phyloP scores from a whole-genome alignment of 2,113 vertebrate species.

The Hemibagrus wyckioides region DNA sequence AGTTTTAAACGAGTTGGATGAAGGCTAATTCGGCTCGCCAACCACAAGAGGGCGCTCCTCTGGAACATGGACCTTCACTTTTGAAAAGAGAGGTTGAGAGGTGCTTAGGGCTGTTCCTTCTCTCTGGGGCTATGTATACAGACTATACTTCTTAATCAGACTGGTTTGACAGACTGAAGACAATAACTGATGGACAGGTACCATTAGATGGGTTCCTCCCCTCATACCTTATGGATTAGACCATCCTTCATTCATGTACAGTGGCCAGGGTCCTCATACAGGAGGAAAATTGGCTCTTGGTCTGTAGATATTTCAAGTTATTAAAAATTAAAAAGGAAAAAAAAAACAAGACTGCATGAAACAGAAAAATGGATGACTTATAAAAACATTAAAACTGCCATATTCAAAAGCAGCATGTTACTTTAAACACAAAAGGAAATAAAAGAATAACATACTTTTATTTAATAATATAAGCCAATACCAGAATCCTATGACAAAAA shows the following conservation, averaged over 20 bases:
- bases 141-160: conserved; percentile 53
- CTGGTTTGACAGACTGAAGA: conserved; percentile 54
- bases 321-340: neutral
- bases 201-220: conserved; percentile 36
- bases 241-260: conserved; percentile 40
- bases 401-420: conserved; percentile 82
- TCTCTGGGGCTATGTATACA: conserved; percentile 56
- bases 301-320: conserved; percentile 87
- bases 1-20: conserved; percentile 79
- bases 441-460: conserved; percentile 70
- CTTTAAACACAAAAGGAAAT: conserved; percentile 68
- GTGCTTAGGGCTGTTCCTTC: conserved; percentile 61
- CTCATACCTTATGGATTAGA: conserved; percentile 42
- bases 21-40: conserved; percentile 58
- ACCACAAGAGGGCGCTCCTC: conserved; percentile 66
- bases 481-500: conserved; percentile 75
- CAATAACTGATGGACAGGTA: conserved; percentile 53
- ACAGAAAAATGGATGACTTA: conserved; percentile 73
- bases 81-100: conserved; percentile 44
- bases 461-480: conserved; percentile 79
- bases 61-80: conserved; percentile 70
- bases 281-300: conserved; percentile 74
- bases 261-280: conserved; percentile 57
- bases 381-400: conserved; percentile 79
- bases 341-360: conserved; percentile 85